Percentiles rank a stretch among this genome's conserved stretches.
These are phyloP conservation scores for Oscheius sp. DNA, from an alignment of 2,888 invertebrate genomes.

Conservation along the genomic window DNA sequence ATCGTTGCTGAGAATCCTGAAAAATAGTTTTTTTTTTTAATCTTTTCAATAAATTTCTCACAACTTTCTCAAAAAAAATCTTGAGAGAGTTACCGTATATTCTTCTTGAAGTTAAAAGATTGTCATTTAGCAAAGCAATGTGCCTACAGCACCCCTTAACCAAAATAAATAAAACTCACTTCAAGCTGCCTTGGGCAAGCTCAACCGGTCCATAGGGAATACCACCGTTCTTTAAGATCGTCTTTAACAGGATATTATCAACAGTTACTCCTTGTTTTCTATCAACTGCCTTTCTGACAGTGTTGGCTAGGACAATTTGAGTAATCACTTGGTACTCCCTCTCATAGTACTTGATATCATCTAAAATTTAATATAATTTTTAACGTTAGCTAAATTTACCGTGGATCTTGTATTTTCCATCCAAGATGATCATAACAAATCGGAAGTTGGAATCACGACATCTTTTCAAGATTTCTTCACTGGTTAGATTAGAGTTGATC, in stretches of 20 bases:
- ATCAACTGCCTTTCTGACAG: background rate
- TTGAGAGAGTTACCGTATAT: no score
- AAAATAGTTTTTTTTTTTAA: no score
- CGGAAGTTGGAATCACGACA: background rate
- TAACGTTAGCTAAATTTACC: background rate
- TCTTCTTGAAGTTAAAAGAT: no score
- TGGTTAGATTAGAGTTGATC: background rate
- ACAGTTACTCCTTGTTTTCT: background rate
- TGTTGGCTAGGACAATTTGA: background rate
- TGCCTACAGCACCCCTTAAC: no score
- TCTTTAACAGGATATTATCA: background rate
- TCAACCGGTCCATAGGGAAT: background rate
- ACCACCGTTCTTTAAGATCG: background rate
- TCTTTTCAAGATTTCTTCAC: background rate
- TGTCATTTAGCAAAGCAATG: no score
- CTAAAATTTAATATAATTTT: background rate
- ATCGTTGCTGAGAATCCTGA: slow-evolving; percentile 10
- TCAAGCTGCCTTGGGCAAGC: background rate
- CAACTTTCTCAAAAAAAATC: no score
- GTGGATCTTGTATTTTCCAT: background rate
- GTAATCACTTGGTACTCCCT: slow-evolving; percentile 1
- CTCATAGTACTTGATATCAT: slow-evolving; percentile 12
- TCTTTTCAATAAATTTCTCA: no score
- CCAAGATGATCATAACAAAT: slow-evolving; percentile 9
- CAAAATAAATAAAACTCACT: no score